Conservation (phyloP, 1,140 invertebrate species). For the Propsilocerus akamusi region DNA sequence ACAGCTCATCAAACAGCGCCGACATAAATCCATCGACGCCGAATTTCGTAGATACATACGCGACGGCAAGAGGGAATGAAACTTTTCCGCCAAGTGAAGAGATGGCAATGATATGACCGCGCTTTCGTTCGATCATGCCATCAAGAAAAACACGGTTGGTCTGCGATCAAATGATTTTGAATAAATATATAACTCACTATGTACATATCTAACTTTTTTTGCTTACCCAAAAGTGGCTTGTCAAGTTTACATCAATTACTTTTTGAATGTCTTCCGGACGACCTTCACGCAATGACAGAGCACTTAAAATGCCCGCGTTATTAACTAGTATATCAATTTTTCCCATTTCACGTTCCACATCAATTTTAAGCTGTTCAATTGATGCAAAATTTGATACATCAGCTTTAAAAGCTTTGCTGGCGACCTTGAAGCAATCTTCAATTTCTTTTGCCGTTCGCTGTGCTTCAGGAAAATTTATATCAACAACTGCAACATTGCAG, state of each 20-base stretch:
- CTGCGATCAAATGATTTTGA: constrained; percentile 4
- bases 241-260: constrained; percentile 20
- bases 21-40: constrained; percentile 22
- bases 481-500: constrained; percentile 21
- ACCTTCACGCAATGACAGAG: constrained; percentile 17
- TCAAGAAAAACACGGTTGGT: constrained; percentile 20
- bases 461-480: constrained; percentile 22
- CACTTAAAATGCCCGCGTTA: constrained; percentile 22
- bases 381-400: constrained; percentile 4
- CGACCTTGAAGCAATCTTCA: constrained; percentile 13
- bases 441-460: constrained; percentile 18
- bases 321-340: constrained; percentile 20
- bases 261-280: constrained; percentile 20
- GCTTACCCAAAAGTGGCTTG: constrained; percentile 20
- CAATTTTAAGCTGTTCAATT: constrained; percentile 8
- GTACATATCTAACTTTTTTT: background rate
- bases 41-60: constrained; percentile 21
- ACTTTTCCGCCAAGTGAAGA: constrained; percentile 15
- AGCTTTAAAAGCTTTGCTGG: constrained; percentile 22
- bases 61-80: constrained; percentile 18
- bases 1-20: constrained; percentile 15
- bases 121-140: constrained; percentile 20
- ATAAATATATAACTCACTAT: background rate
- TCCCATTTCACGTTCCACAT: constrained; percentile 18
- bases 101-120: constrained; percentile 19